These are phyloP conservation scores for Aviceda subcristata DNA, from an alignment of 2,113 vertebrate species.

Conservation along the genomic window DNA sequence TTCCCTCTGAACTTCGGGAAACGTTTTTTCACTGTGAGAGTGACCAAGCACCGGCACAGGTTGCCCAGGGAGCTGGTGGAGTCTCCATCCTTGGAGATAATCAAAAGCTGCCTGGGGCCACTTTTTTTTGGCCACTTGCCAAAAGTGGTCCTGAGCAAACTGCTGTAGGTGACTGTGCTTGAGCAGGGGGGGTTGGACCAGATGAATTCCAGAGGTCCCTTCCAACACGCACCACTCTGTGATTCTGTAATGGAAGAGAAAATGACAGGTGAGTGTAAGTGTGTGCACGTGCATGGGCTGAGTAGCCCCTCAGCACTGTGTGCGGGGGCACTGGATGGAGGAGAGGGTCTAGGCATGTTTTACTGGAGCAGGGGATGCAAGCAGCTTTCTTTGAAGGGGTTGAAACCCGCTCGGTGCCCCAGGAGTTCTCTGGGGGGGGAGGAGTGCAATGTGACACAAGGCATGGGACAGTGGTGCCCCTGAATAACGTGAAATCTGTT, in stretches of 20 bases:
- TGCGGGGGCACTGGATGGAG: not conserved
- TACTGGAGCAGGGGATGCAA: not conserved
- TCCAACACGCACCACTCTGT: not conserved
- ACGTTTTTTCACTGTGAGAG: not conserved
- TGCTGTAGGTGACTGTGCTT: not conserved
- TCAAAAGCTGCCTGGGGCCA: not conserved
- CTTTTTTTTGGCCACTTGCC: too few species aligned
- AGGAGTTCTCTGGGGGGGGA: not conserved
- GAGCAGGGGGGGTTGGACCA: not conserved
- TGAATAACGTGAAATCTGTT: not conserved
- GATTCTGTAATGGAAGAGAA: not conserved
- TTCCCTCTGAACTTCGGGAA: not conserved
- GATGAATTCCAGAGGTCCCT: not conserved
- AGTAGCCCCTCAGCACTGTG: not conserved
- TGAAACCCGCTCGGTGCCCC: not conserved
- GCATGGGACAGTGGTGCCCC: not conserved
- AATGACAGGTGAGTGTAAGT: not conserved
- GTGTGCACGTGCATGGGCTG: not conserved
- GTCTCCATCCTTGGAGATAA: not conserved
- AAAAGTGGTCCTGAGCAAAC: not conserved
- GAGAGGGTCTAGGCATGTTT: not conserved
- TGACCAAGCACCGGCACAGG: not conserved
- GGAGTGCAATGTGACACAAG: not conserved
- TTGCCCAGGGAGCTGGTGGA: not conserved
- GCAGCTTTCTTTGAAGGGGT: not conserved